These are phyloP conservation scores for Oegoconia quadripuncta DNA, from an alignment of 2,888 invertebrate species.

Conservation along the genomic window DNA sequence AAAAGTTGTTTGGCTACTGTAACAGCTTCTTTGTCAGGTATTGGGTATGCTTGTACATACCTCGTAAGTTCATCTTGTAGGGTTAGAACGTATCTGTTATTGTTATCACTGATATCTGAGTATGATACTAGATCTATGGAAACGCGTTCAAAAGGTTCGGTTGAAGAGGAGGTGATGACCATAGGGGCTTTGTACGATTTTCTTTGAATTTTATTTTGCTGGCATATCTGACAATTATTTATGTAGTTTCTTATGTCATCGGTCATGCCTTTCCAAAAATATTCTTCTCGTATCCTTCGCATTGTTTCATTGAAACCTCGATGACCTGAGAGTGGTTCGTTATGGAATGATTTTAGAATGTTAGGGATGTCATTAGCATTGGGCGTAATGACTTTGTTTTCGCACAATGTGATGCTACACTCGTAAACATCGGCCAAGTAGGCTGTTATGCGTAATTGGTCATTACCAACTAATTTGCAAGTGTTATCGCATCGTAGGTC, in stretches of 20 bases:
- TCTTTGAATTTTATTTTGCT: conserved; percentile 32
- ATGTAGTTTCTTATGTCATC: conserved; percentile 30
- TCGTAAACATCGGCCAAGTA: conserved; percentile 29
- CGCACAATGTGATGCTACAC: conserved; percentile 28
- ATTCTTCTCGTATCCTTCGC: conserved; percentile 30
- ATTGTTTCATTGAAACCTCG: conserved; percentile 32
- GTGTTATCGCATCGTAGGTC: too few relatives aligned
- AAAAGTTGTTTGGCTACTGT: conserved; percentile 32
- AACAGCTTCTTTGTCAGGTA: conserved; percentile 33
- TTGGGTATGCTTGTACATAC: conserved; percentile 38
- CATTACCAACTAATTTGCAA: conserved; percentile 22
- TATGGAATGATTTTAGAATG: conserved; percentile 31
- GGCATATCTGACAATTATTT: conserved; percentile 26
- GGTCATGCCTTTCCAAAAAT: conserved; percentile 36
- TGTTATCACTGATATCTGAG: conserved; percentile 29
- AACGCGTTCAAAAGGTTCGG: conserved; percentile 35
- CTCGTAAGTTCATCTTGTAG: too few relatives aligned
- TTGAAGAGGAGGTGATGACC: conserved; percentile 33
- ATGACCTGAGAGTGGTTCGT: conserved; percentile 33
- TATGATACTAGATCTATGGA: conserved; percentile 37
- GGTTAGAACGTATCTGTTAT: conserved; percentile 35
- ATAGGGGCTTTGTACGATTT: conserved; percentile 34
- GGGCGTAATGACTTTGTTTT: conserved; percentile 25
- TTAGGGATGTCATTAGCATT: conserved; percentile 25
- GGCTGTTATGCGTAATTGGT: conserved; percentile 26